Evolutionary conservation across 2,797 vertebrate species (phyloP), one percentile per base, ranked within the genome.

Genomic region (Poecilia wingei): DNA sequence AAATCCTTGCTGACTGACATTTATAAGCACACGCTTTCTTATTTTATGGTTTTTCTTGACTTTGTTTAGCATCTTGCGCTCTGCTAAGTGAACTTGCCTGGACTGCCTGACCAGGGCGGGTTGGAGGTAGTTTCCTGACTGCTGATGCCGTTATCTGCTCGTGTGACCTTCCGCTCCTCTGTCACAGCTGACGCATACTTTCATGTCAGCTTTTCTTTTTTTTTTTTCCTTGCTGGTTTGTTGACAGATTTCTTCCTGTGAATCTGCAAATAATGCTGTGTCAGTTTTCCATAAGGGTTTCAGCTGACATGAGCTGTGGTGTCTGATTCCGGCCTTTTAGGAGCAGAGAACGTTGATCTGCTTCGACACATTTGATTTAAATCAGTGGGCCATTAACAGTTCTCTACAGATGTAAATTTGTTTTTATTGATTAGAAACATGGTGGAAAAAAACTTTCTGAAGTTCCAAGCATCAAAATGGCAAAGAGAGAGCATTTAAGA

Each of bases 171-270:
- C 36, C 18, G 70, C 73, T 78, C 57, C 39, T 87, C 75, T 3
- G 72, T 87, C 84, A 39, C 77, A 43, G 88, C 83, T 76, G 64
- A 74, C 74, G 36, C 75, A 47, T 36, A 77, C 61, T 78, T 75
- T 80, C 84, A 59, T 69, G 80, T 87, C 86, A 81, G 83, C 79
- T 46, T 75, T 78, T 86, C 90, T 88, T 76, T 53, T 51, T 59
- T 59, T 28, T 59, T 31, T 64, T 64, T 20, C 59, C 36, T 39
- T 80, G 49, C 69, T 16, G 70, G 4, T 80, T 13, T 59, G 74
- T 57, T 71, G 79, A 41, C 80, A 74, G 74, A 61, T 86, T 77
- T 55, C 22, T 36, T 49, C 61, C 59, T 39, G 31, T 59, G 69
- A 74, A 79, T 79, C 57, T 20, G 13, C 22, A 12, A 46, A 55